Evolutionary conservation across 2,797 vertebrate species (phyloP).

Genomic region (Pseudomugil gertrudae): DNA sequence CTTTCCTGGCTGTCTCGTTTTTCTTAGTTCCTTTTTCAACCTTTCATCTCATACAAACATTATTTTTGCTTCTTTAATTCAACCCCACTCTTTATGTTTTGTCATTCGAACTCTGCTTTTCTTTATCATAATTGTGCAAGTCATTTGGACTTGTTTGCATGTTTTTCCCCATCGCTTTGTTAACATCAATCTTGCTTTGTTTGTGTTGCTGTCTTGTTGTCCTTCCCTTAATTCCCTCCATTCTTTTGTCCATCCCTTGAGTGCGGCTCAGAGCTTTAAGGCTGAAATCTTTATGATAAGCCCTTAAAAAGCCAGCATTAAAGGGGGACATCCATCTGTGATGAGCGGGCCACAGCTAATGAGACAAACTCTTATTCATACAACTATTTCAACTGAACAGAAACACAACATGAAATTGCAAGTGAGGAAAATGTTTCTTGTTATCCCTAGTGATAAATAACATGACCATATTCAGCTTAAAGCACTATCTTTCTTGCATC

Average conservation of each 20-base stretch:
- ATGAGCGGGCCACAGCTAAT: constrained; percentile 15
- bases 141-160: not conserved
- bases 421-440: not conserved
- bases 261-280: constrained; percentile 25
- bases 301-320: constrained; percentile 28
- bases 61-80: not conserved
- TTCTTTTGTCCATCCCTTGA: constrained; percentile 6
- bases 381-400: not conserved
- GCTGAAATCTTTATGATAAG: constrained; percentile 35
- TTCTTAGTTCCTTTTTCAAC: not conserved
- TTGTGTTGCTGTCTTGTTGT: constrained; percentile 3
- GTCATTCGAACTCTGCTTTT: not conserved
- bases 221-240: constrained; percentile 10
- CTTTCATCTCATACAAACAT: not conserved
- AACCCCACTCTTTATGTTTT: not conserved
- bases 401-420: not conserved
- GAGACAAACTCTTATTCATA: constrained; percentile 11
- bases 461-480: not conserved
- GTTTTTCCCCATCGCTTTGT: not conserved
- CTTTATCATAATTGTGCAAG: not conserved
- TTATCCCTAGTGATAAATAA: not conserved
- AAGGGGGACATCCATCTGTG: constrained; percentile 31
- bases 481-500: not conserved
- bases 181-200: not conserved
- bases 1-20: not conserved